Evolutionary conservation across 2,888 invertebrate species (phyloP).

Genomic region (Elmis aenea): DNA sequence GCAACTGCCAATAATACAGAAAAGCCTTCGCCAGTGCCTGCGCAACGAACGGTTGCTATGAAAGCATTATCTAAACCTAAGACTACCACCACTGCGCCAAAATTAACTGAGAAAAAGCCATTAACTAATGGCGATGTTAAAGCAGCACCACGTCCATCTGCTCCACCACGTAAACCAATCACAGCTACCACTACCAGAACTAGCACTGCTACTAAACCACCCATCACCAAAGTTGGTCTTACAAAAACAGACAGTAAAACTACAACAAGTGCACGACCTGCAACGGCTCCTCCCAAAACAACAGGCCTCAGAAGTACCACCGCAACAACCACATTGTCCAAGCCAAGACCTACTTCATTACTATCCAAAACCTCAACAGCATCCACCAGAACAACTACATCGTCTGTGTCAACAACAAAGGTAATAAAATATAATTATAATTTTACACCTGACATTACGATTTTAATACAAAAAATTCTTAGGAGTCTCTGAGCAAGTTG

Average conservation of each 20-base stretch:
- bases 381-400: slow-evolving; percentile 17
- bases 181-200: slow-evolving; percentile 23
- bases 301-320: too few relatives aligned
- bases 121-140: slow-evolving; percentile 55
- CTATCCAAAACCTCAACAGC: slow-evolving; percentile 23
- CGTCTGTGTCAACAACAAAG: slow-evolving; percentile 21
- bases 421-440: slow-evolving; percentile 6
- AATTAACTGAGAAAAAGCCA: slow-evolving; percentile 49
- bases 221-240: slow-evolving; percentile 12
- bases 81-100: slow-evolving; percentile 27
- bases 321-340: too few relatives aligned
- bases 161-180: slow-evolving; percentile 22
- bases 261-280: slow-evolving; percentile 12
- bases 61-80: slow-evolving; percentile 23
- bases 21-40: slow-evolving; percentile 2
- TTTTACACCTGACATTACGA: too few relatives aligned
- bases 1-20: background rate
- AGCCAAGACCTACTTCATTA: slow-evolving; percentile 17
- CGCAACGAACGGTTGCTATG: slow-evolving; percentile 22
- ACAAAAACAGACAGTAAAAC: slow-evolving; percentile 11
- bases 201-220: slow-evolving; percentile 26
- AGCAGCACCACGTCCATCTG: slow-evolving; percentile 4
- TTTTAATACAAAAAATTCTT: too few relatives aligned
- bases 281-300: slow-evolving; percentile 14
- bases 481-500: too few relatives aligned